Percentiles rank a stretch among this genome's conserved stretches.
phyloP scores from a whole-genome alignment of 2,797 vertebrate genomes.

The Rhabdophis nuchalis region DNA sequence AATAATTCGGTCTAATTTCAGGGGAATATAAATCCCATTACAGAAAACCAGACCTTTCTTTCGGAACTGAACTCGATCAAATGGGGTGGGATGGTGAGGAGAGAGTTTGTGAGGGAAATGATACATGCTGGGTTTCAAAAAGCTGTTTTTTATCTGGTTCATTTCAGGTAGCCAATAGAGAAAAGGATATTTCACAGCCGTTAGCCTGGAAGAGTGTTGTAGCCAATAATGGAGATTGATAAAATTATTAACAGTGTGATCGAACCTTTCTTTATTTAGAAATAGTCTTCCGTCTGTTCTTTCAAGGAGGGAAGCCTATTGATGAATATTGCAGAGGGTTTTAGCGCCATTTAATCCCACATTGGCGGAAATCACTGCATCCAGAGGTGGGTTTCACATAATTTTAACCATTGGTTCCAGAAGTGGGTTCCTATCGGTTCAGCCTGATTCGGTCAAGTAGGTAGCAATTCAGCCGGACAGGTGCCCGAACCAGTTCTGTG shows the following conservation, averaged over 20 bases:
- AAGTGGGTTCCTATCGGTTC: no score
- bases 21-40: slow-evolving; percentile 13
- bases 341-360: not conserved
- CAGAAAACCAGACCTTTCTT: not conserved
- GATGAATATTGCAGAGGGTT: not conserved
- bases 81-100: not conserved
- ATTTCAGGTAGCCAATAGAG: not conserved
- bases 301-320: not conserved
- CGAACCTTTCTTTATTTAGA: not conserved
- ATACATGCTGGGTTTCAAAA: not conserved
- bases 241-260: not conserved
- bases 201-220: not conserved
- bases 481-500: no score
- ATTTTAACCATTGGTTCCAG: no score
- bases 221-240: not conserved
- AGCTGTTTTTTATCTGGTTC: not conserved
- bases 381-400: no score
- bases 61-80: not conserved
- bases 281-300: not conserved
- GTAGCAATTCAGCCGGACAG: no score
- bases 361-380: not conserved
- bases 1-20: slow-evolving; percentile 25
- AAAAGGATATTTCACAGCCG: not conserved
- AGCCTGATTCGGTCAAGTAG: no score
- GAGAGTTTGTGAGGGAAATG: not conserved